Evolutionary conservation across 2,113 vertebrate genomes (phyloP), one percentile per base, ranked within the genome.

Genomic region (Crotophaga sulcirostris): DNA sequence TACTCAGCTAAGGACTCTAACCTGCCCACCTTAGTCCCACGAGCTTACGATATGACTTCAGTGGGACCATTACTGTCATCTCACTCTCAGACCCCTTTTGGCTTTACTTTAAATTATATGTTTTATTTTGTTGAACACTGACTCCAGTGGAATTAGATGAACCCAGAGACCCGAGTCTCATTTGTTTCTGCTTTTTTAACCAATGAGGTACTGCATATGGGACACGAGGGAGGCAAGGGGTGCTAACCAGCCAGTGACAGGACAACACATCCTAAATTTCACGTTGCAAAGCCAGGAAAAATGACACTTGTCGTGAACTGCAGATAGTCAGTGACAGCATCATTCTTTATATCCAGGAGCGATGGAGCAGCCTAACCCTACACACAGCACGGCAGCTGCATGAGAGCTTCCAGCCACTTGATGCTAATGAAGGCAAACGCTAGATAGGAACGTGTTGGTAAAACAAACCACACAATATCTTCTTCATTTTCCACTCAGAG

Each of bases 281-380:
- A 45, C 33, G 23, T 25, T 62, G 47, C 40, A 28, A 52, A 70
- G 45, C 33, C 45, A 75, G 51, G 36, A 59, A 63, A 59, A 82
- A 19, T 1, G 5, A 33, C 29, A 34, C 16, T 31, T 44, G 26
- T 18, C 20, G 34, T 0, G 2, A 11, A 28, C 40, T 40, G 44
- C 23, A 60, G 78, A 59, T 29, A 67, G 54, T 20, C 42, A 45
- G 45, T 1, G 20, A 45, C 24, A 75, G 26, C 26, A 31, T 16
- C 21, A 3, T 11, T 88, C 40, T 69, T 85, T 24, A 54, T 33
- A 60, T 18, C 5, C 40, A 60, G 45, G 54, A 78, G 60, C 8
- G 21, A 60, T 1, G 0, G 52, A 70, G 34, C 7, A 87, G 44
- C 31, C 77, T 64, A 68, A 63, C 0, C 0, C 2, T 0, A 2